Conservation (phyloP, 1,140 invertebrate species). For the Leptinotarsa lineolata region DNA sequence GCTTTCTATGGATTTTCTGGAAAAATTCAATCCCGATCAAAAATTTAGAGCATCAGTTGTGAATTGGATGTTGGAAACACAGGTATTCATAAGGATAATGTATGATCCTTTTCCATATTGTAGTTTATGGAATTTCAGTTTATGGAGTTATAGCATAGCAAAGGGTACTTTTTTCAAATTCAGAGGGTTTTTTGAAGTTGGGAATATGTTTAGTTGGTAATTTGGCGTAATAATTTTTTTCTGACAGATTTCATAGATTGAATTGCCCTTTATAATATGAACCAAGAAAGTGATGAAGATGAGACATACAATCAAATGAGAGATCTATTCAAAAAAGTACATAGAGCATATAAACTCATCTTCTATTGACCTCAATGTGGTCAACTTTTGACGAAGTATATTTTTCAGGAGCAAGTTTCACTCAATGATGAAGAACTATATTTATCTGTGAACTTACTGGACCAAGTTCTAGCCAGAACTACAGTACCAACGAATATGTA, state of each 20-base stretch:
- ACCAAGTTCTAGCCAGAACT: conserved; percentile 4
- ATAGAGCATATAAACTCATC: background rate
- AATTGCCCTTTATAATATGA: too few species aligned
- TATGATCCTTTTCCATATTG: too few species aligned
- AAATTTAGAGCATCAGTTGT: background rate
- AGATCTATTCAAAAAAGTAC: too few species aligned
- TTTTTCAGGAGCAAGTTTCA: conserved; percentile 6
- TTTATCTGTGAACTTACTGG: conserved; percentile 13
- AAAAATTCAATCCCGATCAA: conserved; percentile 9
- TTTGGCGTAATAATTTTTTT: too few species aligned
- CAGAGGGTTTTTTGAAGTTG: background rate
- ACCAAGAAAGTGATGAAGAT: too few species aligned
- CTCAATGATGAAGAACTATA: conserved; percentile 6
- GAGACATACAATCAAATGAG: too few species aligned
- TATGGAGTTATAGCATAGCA: too few species aligned
- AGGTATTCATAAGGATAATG: background rate
- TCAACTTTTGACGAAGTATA: background rate
- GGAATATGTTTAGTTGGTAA: background rate
- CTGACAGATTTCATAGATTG: too few species aligned
- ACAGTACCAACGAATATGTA: conserved; percentile 21
- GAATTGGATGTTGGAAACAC: conserved; percentile 8
- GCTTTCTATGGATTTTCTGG: background rate
- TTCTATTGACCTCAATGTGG: background rate
- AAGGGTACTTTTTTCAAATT: background rate
- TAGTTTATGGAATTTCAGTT: too few species aligned